These are phyloP conservation scores for Dolichallabes microphthalmus DNA, from an alignment of 2,113 vertebrate species.

Conservation along the genomic window DNA sequence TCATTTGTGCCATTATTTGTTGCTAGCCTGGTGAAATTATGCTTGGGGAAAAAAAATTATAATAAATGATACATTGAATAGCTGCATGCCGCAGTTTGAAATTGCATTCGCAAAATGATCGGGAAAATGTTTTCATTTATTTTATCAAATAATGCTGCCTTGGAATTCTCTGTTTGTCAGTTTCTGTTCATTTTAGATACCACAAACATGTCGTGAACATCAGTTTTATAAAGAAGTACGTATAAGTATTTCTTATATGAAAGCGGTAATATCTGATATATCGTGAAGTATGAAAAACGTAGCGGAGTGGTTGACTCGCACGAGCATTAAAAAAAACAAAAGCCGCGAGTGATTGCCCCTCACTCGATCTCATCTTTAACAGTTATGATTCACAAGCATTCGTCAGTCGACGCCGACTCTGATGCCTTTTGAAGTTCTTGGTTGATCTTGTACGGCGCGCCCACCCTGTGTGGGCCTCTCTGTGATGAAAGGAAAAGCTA, in stretches of 20 bases:
- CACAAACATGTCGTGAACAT: background rate
- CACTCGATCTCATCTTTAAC: background rate
- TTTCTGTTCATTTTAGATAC: background rate
- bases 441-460: conserved; percentile 19
- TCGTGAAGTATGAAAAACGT: background rate
- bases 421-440: conserved; percentile 19
- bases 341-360: background rate
- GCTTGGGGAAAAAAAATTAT: too few relatives aligned
- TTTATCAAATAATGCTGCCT: too few relatives aligned
- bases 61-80: too few relatives aligned
- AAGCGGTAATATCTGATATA: background rate
- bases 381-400: background rate
- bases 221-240: background rate
- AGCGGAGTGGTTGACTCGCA: background rate
- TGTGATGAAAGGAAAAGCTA: conserved; percentile 23
- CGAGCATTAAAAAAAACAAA: background rate
- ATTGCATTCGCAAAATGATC: too few relatives aligned
- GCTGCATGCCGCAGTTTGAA: too few relatives aligned
- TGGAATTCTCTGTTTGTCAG: too few relatives aligned
- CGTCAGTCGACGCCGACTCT: background rate
- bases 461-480: conserved; percentile 29
- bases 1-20: too few relatives aligned
- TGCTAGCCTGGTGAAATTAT: too few relatives aligned
- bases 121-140: too few relatives aligned
- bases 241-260: background rate